Conservation (phyloP, 2,888 invertebrate genomes). For the Himalopsyche tibetana region DNA sequence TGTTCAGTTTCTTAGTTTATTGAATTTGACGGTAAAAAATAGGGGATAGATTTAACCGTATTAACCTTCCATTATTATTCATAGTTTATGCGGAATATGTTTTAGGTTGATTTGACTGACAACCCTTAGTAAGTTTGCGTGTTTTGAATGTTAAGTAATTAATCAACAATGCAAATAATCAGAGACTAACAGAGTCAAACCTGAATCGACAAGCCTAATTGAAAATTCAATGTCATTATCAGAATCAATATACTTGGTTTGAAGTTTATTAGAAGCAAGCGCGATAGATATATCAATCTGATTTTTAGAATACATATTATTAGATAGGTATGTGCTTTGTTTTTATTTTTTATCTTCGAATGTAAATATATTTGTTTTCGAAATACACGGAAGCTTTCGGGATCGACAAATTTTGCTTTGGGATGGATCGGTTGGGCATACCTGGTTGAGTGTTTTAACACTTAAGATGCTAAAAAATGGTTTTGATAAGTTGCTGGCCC, state of each 20-base stretch:
- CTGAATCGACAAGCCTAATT: neutral
- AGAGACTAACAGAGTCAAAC: neutral
- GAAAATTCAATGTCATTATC: slow-evolving; percentile 9
- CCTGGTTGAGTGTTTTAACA: no score
- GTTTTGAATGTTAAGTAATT: slow-evolving; percentile 24
- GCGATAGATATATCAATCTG: no score
- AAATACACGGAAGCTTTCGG: no score
- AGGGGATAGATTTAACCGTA: neutral
- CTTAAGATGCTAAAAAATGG: no score
- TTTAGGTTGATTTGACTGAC: slow-evolving; percentile 22
- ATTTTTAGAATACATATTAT: no score
- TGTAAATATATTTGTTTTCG: no score
- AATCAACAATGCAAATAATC: slow-evolving; percentile 27
- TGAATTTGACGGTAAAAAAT: neutral
- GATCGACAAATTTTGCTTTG: no score
- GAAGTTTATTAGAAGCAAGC: neutral
- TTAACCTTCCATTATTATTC: slow-evolving; percentile 34
- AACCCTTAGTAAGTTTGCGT: slow-evolving; percentile 11
- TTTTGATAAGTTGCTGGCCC: no score
- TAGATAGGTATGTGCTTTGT: no score
- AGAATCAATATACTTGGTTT: neutral
- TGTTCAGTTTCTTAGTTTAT: neutral
- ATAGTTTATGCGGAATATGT: slow-evolving; percentile 18
- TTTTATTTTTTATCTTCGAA: no score
- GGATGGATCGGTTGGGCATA: no score